These are phyloP conservation scores for Luehdorfia chinensis DNA, from an alignment of 1,140 invertebrate genomes.

Conservation along the genomic window DNA sequence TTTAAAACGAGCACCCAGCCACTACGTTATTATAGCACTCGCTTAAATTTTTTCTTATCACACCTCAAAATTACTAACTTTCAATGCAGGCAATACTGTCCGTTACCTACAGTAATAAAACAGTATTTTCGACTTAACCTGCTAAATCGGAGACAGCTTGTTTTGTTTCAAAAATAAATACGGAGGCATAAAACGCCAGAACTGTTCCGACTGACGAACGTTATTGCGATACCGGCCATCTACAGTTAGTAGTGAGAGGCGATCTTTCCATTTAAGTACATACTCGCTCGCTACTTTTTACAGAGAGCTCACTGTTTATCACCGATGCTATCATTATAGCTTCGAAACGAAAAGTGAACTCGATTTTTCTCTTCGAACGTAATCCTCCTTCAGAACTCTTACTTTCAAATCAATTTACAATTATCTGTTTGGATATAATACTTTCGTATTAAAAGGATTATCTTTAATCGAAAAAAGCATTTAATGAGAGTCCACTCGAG, in stretches of 20 bases:
- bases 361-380: slow-evolving; percentile 38
- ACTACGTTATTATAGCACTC: too few species aligned
- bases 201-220: too few species aligned
- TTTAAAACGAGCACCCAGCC: too few species aligned
- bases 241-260: slow-evolving; percentile 49
- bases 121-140: too few species aligned
- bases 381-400: slow-evolving; percentile 40
- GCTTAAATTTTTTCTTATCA: too few species aligned
- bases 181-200: too few species aligned
- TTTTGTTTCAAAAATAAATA: too few species aligned
- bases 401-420: slow-evolving; percentile 35
- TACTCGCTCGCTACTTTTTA: slow-evolving; percentile 44
- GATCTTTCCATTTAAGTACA: slow-evolving; percentile 41
- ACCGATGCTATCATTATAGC: slow-evolving; percentile 39
- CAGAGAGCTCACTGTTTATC: slow-evolving; percentile 35
- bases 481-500: background rate
- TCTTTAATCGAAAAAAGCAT: background rate
- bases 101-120: too few species aligned
- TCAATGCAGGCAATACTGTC: too few species aligned
- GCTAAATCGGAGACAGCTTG: too few species aligned
- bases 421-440: background rate
- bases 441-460: too few species aligned
- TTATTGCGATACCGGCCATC: slow-evolving; percentile 19
- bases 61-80: too few species aligned
- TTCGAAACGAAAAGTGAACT: slow-evolving; percentile 56